phyloP scores from a whole-genome alignment of 1,140 invertebrate species.

The Episyrphus balteatus region DNA sequence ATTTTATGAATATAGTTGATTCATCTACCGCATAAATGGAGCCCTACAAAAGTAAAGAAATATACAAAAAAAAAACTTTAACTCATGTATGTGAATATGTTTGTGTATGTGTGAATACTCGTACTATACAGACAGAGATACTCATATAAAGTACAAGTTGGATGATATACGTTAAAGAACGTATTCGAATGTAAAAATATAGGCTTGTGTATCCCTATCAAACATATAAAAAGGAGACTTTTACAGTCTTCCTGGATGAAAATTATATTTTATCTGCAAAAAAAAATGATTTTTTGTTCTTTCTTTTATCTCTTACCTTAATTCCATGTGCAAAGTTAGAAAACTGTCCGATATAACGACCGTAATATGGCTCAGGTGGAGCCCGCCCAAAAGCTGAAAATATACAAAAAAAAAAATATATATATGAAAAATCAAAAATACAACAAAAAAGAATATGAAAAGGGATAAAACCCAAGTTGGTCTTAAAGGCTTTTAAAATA shows the following conservation, averaged over 20 bases:
- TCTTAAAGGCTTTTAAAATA: no score
- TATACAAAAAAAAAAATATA: no score
- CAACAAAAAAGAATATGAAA: no score
- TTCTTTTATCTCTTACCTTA: conserved; percentile 17
- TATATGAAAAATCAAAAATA: no score
- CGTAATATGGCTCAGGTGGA: conserved; percentile 59
- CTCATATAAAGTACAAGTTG: no score
- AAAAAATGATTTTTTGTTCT: not conserved
- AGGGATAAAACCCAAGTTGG: no score
- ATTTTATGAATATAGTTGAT: conserved; percentile 72
- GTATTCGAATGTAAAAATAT: no score
- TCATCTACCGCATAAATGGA: conserved; percentile 78
- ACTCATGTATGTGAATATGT: not conserved
- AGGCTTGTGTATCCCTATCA: no score
- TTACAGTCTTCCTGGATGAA: no score
- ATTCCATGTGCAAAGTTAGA: conserved; percentile 64
- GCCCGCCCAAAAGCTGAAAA: conserved; percentile 24
- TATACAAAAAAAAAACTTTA: not conserved
- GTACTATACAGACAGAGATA: not conserved
- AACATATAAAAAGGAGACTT: no score
- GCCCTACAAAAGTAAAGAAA: conserved; percentile 38
- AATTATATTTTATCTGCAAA: not conserved
- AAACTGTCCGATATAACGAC: conserved; percentile 57
- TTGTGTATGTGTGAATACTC: not conserved
- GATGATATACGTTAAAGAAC: no score